These are phyloP conservation scores for Brachyhypopomus gauderio DNA, from an alignment of 2,113 vertebrate genomes.

Conservation along the genomic window DNA sequence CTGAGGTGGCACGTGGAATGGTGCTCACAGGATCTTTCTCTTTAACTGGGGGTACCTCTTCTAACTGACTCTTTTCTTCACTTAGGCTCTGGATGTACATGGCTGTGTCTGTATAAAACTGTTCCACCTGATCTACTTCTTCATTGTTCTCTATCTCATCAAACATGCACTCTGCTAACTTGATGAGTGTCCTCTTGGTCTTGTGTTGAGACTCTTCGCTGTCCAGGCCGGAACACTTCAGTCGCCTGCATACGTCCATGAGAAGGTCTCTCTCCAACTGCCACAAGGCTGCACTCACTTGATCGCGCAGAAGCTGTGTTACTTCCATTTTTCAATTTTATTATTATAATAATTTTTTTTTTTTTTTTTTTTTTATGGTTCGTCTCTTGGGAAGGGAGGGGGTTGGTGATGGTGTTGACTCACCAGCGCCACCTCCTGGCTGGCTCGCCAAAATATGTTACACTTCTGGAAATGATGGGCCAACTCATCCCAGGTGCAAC, in stretches of 20 bases:
- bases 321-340: slow-evolving; percentile 36
- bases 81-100: background rate
- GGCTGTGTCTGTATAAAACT: slow-evolving; percentile 3
- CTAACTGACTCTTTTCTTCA: background rate
- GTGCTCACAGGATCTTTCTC: background rate
- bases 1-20: background rate
- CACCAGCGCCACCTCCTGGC: slow-evolving; percentile 28
- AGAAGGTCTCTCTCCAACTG: slow-evolving; percentile 34
- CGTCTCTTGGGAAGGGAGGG: slow-evolving; percentile 19
- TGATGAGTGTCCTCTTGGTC: slow-evolving; percentile 13
- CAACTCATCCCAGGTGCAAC: too few species aligned
- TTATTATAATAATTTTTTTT: too few species aligned
- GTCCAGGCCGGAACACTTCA: slow-evolving; percentile 46
- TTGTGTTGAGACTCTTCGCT: slow-evolving; percentile 9
- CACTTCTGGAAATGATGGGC: background rate
- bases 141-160: slow-evolving; percentile 22
- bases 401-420: background rate
- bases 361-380: too few species aligned
- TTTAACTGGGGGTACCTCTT: background rate
- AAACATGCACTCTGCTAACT: background rate
- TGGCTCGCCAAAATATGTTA: slow-evolving; percentile 53
- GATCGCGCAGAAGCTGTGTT: slow-evolving; percentile 18
- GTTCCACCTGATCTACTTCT: background rate
- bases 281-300: slow-evolving; percentile 44
- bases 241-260: slow-evolving; percentile 22